Percentiles rank a stretch among this genome's conserved stretches.
These are phyloP conservation scores for Cydia strobilella DNA, from an alignment of 1,140 invertebrate genomes.

Conservation along the genomic window DNA sequence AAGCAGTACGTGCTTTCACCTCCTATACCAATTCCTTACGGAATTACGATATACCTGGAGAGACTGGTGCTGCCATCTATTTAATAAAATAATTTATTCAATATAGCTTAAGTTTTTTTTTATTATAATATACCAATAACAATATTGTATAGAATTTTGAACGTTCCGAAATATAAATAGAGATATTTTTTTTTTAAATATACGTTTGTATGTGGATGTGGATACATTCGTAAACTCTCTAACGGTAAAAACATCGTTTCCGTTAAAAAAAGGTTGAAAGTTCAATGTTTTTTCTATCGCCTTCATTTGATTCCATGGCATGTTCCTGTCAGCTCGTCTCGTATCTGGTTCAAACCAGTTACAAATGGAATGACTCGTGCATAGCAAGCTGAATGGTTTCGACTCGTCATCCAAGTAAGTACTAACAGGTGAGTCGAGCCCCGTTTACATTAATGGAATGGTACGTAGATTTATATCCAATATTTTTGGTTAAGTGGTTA, in stretches of 20 bases:
- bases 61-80: no score
- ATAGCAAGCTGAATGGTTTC: constrained; percentile 42
- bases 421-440: constrained; percentile 47
- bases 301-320: constrained; percentile 10
- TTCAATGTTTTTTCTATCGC: constrained; percentile 16
- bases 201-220: no score
- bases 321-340: constrained; percentile 23
- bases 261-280: constrained; percentile 11
- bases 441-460: constrained; percentile 9
- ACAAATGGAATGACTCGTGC: constrained; percentile 38
- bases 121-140: no score
- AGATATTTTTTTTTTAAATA: no score
- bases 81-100: no score
- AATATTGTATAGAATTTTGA: no score
- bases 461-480: background rate
- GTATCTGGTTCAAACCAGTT: constrained; percentile 32
- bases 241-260: constrained; percentile 2
- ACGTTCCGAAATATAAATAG: no score
- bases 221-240: background rate
- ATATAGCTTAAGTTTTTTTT: no score
- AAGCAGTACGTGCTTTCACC: no score
- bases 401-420: constrained; percentile 45
- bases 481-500: no score
- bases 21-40: no score
- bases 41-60: no score